Evolutionary conservation across 2,888 invertebrate genomes (phyloP), one percentile per base, ranked within the genome.

Genomic region (Phengaris arion): DNA sequence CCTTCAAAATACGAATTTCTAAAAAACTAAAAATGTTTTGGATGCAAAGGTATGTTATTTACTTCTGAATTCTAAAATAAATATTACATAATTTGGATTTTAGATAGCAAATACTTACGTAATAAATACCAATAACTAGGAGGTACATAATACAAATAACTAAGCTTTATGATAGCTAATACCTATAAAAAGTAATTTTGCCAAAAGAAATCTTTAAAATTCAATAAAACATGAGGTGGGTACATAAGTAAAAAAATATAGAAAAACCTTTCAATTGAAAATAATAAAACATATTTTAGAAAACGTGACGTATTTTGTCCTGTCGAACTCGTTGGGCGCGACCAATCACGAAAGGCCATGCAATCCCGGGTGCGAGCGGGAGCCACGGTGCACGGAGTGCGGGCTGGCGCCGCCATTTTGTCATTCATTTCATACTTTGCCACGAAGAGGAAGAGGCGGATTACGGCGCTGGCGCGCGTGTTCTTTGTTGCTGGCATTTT

Each of bases 21-120:
- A 75, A 74, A 74, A 68, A 64, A 74, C 74, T 78, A 83, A 86
- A 86, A 87, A 90, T 90, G 89, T 81, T 83, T 87, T 82, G 85
- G 84, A 86, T 77, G 75, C 76, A 78, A 86, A 90, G 91, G 90
- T 90, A 90, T 79, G 90, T 89, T 73, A 35, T 59, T 68, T 77
- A 75, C 6, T 10, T 64, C 64, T 64, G 12, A 75, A 7, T 10
- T 64, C 64, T 64, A 12, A 35, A 64, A 64, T 64, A 64, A 64
- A 64, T 59, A 48, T 7, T 10, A 12, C 12, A 52, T 12, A 52
- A 35, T 12, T 64, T 10, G 10, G 12, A 35, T 10, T 22, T 10
- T 12, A 35, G 6, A 35, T 35, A 64, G 35, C 64, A 10, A 15
- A 15, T 12, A 12, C 22, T 22, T 57, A 57, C 57, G 3, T 15